Percentiles rank a stretch among this genome's conserved stretches.
These are phyloP conservation scores for Petrophora chlorosata DNA, from an alignment of 2,888 invertebrate genomes.

Conservation along the genomic window DNA sequence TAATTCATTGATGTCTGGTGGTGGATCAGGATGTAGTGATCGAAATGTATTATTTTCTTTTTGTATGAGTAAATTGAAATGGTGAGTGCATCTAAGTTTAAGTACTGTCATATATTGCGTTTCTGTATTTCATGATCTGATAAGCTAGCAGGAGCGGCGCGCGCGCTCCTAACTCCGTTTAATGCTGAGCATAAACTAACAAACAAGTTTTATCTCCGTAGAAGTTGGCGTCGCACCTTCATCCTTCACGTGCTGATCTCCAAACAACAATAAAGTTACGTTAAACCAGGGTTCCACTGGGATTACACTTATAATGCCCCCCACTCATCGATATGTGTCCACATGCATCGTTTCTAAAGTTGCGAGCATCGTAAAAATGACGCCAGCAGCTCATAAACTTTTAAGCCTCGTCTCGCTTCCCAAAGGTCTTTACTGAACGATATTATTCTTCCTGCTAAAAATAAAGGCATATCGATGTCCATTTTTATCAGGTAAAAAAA, in stretches of 20 bases:
- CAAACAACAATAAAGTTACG: constrained; percentile 69
- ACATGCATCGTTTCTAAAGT: constrained; percentile 7
- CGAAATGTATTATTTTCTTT: too few species aligned
- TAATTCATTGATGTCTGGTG: too few species aligned
- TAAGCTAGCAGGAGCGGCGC: constrained; percentile 45
- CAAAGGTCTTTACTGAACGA: too few species aligned
- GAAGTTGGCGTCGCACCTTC: constrained; percentile 74
- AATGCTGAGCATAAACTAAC: constrained; percentile 65
- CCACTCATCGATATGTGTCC: constrained; percentile 26
- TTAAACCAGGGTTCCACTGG: constrained; percentile 50
- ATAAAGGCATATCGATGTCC: too few species aligned
- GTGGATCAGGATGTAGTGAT: too few species aligned
- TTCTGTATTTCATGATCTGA: constrained; percentile 50
- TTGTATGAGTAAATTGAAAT: too few species aligned
- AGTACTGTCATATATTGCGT: constrained; percentile 2
- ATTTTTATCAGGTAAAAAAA: too few species aligned
- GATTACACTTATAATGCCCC: constrained; percentile 51
- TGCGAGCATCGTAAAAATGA: background rate
- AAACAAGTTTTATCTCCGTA: constrained; percentile 78
- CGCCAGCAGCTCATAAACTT: background rate
- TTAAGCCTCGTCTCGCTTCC: too few species aligned
- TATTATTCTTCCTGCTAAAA: too few species aligned
- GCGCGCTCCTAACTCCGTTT: constrained; percentile 48
- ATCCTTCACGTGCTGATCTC: constrained; percentile 77
- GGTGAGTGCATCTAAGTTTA: background rate